Evolutionary conservation across 2,113 vertebrate genomes (phyloP).

Genomic region (Chaetodon trifascialis): DNA sequence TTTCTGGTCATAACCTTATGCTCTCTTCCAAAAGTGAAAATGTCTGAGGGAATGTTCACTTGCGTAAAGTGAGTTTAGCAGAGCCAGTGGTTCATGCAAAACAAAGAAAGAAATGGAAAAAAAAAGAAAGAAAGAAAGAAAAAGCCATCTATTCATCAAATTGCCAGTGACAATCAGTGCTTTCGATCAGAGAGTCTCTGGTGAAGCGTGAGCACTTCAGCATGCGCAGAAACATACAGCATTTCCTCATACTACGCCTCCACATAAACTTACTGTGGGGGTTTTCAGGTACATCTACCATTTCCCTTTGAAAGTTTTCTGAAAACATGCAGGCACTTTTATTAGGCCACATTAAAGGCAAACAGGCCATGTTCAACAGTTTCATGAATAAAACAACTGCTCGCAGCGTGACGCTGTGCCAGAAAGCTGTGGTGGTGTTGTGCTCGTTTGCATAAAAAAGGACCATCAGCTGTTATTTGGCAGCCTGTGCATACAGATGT

Average conservation of each 20-base stretch:
- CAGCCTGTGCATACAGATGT: background rate
- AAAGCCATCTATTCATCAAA: background rate
- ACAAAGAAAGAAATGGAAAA: background rate
- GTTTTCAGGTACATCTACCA: background rate
- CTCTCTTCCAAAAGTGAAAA: constrained; percentile 24
- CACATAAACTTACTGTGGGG: background rate
- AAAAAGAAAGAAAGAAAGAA: too few species aligned
- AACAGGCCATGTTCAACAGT: constrained; percentile 17
- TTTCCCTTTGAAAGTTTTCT: constrained; percentile 11
- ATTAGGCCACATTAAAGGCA: constrained; percentile 35
- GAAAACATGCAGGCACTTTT: constrained; percentile 22
- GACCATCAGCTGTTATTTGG: background rate
- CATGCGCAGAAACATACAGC: background rate
- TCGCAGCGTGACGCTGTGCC: constrained; percentile 7
- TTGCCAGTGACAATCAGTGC: background rate
- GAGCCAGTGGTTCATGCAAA: background rate
- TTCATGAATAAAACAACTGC: constrained; percentile 63
- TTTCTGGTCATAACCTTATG: constrained; percentile 30
- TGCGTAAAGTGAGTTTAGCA: background rate
- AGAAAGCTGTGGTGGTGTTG: background rate
- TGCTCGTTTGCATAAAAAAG: constrained; percentile 35
- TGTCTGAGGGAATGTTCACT: constrained; percentile 21
- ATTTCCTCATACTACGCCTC: background rate
- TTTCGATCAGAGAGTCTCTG: background rate
- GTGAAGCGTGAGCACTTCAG: background rate